Evolutionary conservation across 2,888 invertebrate genomes (phyloP), one percentile per base, ranked within the genome.

Genomic region (Aricia artaxerxes): DNA sequence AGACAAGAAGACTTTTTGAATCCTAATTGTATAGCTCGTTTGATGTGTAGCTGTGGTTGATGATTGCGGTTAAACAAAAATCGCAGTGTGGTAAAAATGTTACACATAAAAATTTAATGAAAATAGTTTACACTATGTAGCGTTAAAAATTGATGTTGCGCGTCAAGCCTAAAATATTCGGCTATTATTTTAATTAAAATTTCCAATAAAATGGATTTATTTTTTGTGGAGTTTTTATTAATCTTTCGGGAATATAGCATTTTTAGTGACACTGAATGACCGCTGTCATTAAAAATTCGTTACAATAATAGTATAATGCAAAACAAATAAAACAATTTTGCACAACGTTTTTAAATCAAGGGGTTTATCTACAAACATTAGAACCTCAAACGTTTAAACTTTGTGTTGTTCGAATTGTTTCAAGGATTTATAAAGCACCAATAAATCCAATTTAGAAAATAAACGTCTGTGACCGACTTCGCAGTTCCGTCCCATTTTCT

Each of bases 401-500:
- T 3, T 53, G 75, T 31, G 24, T n/a, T 13, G 53, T 69, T 69
- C 69, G 53, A 76, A 35, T 57, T 76, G 57, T 76, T 57, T 53
- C 76, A 53, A 76, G 76, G 76, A 76, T 57, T 57, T 76, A 53
- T 53, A 76, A 53, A 57, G 76, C 57, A 76, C 76, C 76, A 76
- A 76, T 76, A 76, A 76, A 76, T 76, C 76, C 57, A 76, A 76
- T 76, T 76, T 76, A 76, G 76, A 76, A 76, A 76, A 76, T 53
- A 76, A 76, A 76, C 76, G 76, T 76, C 53, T 76, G 76, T 76
- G 76, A 76, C 76, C 76, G 76, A 76, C 35, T 76, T 78, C 60
- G 77, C 73, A 49, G 44, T 78, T 75, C 79, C 78, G 79, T 76
- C 76, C 76, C 76, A 76, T 76, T 76, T 76, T 76, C 76, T 76